Evolutionary conservation across 2,113 vertebrate genomes (phyloP), one percentile per base, ranked within the genome.

Genomic region (Xiphophorus hellerii): DNA sequence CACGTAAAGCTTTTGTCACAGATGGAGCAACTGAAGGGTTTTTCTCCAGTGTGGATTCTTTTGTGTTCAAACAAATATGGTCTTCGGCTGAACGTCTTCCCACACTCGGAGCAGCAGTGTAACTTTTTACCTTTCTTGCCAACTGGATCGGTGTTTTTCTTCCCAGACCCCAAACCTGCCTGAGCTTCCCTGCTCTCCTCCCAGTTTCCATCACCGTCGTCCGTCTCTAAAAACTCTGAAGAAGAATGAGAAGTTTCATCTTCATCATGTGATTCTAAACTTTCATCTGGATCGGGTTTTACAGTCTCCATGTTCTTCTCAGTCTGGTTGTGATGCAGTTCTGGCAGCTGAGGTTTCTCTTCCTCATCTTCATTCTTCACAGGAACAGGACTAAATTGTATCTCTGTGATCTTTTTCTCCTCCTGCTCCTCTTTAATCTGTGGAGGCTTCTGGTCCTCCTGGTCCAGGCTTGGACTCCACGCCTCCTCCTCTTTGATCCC

Each of bases 341-440:
- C 27, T 71, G 39, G 48, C 5, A 42, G 25, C 22, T 67, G 75
- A 76, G 73, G 28, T 14, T 73, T 78, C 3, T 77, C 76, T 62
- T 84, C 73, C 29, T 14, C 62, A 11, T 65, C 71, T 35, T 73
- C 71, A 54, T 28, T 72, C 65, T 77, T 75, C 63, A 80, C 66
- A 29, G 61, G 5, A 22, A 22, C 31, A 22, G 70, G 63, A 2
- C 3, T 60, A 0, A 29, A 67, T 35, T 39, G 64, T 10, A 33
- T 48, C 28, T 7, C 25, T 22, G 31, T 37, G 31, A 65, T 27
- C 5, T 70, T 66, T 7, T 25, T 48, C 58, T 86, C 69, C 62
- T 74, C 73, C 2, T 73, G 35, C 12, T 73, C 83, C 48, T 82
- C 79, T 63, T 85, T 84, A 17, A 77, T 70, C 48, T 66, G 51